Evolutionary conservation across 2,113 vertebrate genomes (phyloP), one percentile per base, ranked within the genome.

Genomic region (Xenotilapia flavipinnis): DNA sequence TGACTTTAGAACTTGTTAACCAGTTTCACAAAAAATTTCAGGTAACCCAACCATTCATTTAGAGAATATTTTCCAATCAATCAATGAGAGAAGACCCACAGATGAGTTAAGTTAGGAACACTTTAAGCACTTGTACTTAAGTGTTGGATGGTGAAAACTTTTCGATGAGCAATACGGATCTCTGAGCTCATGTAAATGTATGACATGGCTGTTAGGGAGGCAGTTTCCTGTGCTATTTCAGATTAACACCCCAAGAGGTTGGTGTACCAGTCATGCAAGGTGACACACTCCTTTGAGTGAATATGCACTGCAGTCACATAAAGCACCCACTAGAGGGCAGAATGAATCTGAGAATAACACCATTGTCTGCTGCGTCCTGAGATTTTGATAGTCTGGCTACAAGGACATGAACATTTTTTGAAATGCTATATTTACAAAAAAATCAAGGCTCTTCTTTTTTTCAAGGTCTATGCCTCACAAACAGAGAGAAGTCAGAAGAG

Each of bases 271-370:
- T 70, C 88, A 88, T 86, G 33, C 82, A 81, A 90, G 87, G 85
- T 84, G 89, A 77, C 23, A 33, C 45, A n/a, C 5, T 51, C 10
- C 9, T 49, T 31, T 33, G 26, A 62, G 36, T 75, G 55, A 60
- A 51, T 80, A 38, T 17, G 51, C 28, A n/a, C 31, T 92, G 87
- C 84, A 83, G 31, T 90, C 3, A 55, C n/a, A 26, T 36, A 3
- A 53, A 12, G 2, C 23, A 5, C 2, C 89, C 95, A 94, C 93
- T 56, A 93, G 91, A 91, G 90, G 93, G 93, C 88, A 88, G 51
- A 38, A 51, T 75, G 19, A 73, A 55, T n/a, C 82, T 60, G 65
- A 17, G 4, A 53, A 86, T 31, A 54, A 31, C 10, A 31, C 23
- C 14, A 28, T 9, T 6, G 12, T 53, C 15, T 12, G 26, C 15